Evolutionary conservation across 2,797 vertebrate species (phyloP).

Genomic region (Garrulus glandarius): DNA sequence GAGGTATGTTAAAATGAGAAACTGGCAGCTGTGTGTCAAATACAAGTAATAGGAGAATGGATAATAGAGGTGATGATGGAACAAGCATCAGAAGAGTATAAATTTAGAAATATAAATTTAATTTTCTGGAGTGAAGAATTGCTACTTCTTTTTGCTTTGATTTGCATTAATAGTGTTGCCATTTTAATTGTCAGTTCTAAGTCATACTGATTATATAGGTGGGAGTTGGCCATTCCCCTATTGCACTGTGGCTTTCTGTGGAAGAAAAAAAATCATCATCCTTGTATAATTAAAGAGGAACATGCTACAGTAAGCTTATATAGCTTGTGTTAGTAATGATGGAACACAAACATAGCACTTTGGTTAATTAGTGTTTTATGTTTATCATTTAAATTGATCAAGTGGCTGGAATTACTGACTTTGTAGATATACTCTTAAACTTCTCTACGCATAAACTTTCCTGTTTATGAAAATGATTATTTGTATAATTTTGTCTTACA

Average conservation of each 20-base stretch:
- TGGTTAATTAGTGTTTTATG: background rate
- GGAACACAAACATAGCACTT: background rate
- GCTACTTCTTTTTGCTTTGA: background rate
- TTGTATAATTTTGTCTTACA: background rate
- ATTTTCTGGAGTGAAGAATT: background rate
- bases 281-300: background rate
- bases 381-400: background rate
- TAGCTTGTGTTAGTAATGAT: background rate
- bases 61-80: background rate
- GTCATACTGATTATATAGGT: background rate
- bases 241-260: background rate
- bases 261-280: background rate
- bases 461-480: background rate
- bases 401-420: background rate
- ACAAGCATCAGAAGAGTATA: background rate
- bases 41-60: background rate
- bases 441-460: background rate
- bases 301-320: background rate
- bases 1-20: background rate
- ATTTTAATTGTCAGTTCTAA: background rate
- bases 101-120: background rate
- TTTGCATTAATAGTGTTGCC: background rate
- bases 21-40: background rate
- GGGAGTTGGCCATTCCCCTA: background rate
- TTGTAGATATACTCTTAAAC: background rate